Conservation (phyloP, 2,797 vertebrate species). For the Acanthopagrus latus region DNA sequence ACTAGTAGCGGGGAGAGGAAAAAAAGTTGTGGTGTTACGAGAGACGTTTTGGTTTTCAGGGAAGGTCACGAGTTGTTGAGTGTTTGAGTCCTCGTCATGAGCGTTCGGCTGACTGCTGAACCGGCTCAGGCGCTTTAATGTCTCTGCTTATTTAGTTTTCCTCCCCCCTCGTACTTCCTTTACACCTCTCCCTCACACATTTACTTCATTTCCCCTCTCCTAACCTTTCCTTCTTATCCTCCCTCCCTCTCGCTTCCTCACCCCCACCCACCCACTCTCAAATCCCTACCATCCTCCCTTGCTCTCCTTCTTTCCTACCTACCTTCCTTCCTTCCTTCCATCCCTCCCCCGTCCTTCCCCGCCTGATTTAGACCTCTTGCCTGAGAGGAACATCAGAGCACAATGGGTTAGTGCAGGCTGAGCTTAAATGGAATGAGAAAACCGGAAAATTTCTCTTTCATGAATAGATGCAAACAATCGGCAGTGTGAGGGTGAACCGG, state of each 20-base stretch:
- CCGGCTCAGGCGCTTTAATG: slow-evolving; percentile 32
- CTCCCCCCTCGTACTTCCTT: slow-evolving; percentile 15
- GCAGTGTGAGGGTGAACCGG: slow-evolving; percentile 56
- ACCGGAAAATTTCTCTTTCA: slow-evolving; percentile 82
- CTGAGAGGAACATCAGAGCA: slow-evolving; percentile 79
- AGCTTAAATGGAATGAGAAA: slow-evolving; percentile 85
- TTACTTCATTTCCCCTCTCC: slow-evolving; percentile 30
- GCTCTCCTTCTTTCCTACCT: too few relatives aligned
- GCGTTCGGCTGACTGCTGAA: slow-evolving; percentile 39
- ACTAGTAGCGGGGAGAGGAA: neutral
- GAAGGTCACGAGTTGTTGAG: slow-evolving; percentile 60
- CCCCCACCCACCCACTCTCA: slow-evolving; percentile 15
- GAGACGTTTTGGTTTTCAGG: neutral
- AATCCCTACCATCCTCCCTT: slow-evolving; percentile 44
- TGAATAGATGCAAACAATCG: slow-evolving; percentile 80
- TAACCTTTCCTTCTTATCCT: slow-evolving; percentile 42
- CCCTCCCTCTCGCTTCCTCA: slow-evolving; percentile 5
- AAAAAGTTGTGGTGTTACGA: slow-evolving; percentile 11
- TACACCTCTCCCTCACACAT: slow-evolving; percentile 48
- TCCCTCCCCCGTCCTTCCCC: slow-evolving; percentile 55
- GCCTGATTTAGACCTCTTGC: slow-evolving; percentile 81
- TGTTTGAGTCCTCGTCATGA: slow-evolving; percentile 44
- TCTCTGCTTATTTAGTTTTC: slow-evolving; percentile 50
- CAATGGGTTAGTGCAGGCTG: slow-evolving; percentile 79
- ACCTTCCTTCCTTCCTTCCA: slow-evolving; percentile 21